Evolutionary conservation across 2,888 invertebrate species (phyloP), one percentile per base, ranked within the genome.

Genomic region (Caenorhabditis auriculariae): DNA sequence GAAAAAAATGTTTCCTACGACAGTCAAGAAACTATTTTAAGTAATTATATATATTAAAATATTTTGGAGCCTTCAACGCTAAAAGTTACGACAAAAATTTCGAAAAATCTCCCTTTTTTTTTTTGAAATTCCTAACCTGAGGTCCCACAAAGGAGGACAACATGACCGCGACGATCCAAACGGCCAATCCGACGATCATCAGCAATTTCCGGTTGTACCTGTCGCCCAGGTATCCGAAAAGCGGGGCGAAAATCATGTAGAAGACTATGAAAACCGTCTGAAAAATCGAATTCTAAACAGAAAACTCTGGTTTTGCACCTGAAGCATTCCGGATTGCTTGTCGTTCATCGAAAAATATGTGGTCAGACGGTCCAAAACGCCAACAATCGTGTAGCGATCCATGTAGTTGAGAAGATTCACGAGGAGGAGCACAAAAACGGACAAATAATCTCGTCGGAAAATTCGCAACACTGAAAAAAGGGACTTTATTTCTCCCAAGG

Each of bases 391-490:
- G 82, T 91, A 94, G 82, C 96, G 88, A 85, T 96, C 96, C 93
- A 96, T 95, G 82, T 96, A 96, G 85, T 96, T 98, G 82, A 96
- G 91, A 74, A 96, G 88, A 85, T 96, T 96, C 66, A 96, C 90
- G 82, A 88, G 52, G 3, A 72, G 58, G 35, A 72, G 55, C n/a
- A n/a, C n/a, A n/a, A n/a, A n/a, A n/a, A n/a, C n/a, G n/a, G n/a
- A n/a, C n/a, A n/a, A n/a, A n/a, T n/a, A n/a, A n/a, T n/a, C n/a
- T n/a, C n/a, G n/a, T n/a, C n/a, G n/a, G n/a, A n/a, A n/a, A n/a
- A n/a, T n/a, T n/a, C n/a, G n/a, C n/a, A n/a, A n/a, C n/a, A n/a
- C n/a, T n/a, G n/a, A n/a, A n/a, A n/a, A n/a, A n/a, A n/a, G n/a
- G n/a, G n/a, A n/a, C n/a, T n/a, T n/a, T n/a, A n/a, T n/a, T n/a